Evolutionary conservation across 2,797 vertebrate genomes (phyloP), one percentile per base, ranked within the genome.

Genomic region (Platalea minor): DNA sequence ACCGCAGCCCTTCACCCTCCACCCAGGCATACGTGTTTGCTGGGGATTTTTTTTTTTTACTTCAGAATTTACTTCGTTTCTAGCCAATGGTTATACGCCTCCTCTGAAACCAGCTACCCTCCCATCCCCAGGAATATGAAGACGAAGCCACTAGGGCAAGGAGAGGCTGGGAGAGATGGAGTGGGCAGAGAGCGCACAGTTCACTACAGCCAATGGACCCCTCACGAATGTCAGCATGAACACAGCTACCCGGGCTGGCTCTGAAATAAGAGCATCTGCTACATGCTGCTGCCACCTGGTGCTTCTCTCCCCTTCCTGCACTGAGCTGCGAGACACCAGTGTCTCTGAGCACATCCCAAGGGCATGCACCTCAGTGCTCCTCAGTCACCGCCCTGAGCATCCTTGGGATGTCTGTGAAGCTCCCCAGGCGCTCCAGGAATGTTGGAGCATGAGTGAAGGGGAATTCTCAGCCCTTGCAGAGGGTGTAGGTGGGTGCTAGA

Each of bases 211-310:
- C 17, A 4, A 14, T 0, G 39, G 26, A 17, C 54, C 24, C n/a
- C 63, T 50, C 26, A 5, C 17, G 25, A 23, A 4, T 3, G 41
- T 1, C 4, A 10, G 35, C 0, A 0, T 4, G 4, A 31, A 5
- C 35, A 4, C 51, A 56, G 56, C 56, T 68, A 23, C 19, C 19
- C 0, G 3, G 17, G 39, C 24, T 33, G 5, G 2, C 10, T 37
- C 37, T 33, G 54, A 17, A 57, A 14, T 21, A 12, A 4, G 9
- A 92, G 57, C 88, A 96, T 95, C 85, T 94, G 65, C 94, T 95
- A 79, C 72, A 79, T 93, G 64, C 74, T 96, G 63, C 94, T 96
- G 96, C 94, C 91, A 94, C 74, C 97, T 96, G 25, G 91, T 91
- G 95, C 43, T 83, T 45, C 37, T 35, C 59, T 41, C 29, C 11